Percentiles rank a stretch among this genome's conserved stretches.
These are phyloP conservation scores for Uromys caudimaculatus DNA, from an alignment of 2,797 vertebrate genomes.

Conservation along the genomic window DNA sequence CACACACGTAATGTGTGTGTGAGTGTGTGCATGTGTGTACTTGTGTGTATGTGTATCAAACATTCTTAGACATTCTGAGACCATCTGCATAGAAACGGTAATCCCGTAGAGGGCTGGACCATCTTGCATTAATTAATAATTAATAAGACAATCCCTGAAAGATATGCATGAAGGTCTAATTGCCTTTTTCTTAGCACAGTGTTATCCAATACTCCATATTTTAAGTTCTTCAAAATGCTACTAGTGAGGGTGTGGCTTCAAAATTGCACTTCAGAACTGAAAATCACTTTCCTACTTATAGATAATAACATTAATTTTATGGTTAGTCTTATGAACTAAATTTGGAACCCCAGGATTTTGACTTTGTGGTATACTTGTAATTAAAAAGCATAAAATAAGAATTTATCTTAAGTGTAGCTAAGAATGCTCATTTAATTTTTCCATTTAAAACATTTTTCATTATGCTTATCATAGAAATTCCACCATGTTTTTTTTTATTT, in stretches of 20 bases:
- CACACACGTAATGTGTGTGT: not conserved
- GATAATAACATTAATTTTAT: not conserved
- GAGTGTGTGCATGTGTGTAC: not conserved
- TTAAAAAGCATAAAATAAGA: conserved; percentile 25
- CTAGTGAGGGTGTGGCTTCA: not conserved
- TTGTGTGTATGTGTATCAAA: not conserved
- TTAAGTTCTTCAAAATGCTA: not conserved
- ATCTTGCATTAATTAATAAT: no score
- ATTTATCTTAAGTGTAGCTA: not conserved
- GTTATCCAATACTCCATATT: not conserved
- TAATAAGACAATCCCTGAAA: not conserved
- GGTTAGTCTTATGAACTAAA: not conserved
- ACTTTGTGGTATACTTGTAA: not conserved
- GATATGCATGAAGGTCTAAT: not conserved
- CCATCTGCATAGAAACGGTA: not conserved
- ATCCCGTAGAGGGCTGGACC: no score
- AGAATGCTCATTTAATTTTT: not conserved
- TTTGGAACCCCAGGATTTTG: not conserved
- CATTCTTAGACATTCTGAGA: not conserved
- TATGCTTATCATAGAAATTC: not conserved
- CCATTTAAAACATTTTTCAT: not conserved
- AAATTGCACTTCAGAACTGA: not conserved
- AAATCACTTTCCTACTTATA: not conserved
- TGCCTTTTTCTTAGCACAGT: not conserved
- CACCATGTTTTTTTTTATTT: not conserved